Evolutionary conservation across 2,113 vertebrate genomes (phyloP).

Genomic region (Gobius niger): DNA sequence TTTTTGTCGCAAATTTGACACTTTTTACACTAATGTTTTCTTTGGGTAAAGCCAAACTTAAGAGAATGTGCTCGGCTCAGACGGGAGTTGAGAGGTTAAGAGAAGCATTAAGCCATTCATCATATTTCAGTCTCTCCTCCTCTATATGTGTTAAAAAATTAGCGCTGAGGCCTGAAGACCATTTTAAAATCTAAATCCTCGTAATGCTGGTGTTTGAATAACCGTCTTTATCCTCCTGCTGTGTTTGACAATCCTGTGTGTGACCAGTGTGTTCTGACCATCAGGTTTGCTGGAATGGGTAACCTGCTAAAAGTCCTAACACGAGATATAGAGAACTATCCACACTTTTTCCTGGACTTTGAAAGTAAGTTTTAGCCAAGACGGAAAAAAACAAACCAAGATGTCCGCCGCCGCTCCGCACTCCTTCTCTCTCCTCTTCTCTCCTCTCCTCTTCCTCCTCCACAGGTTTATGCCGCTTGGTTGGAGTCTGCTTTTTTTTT

Average conservation of each 20-base stretch:
- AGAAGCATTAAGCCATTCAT: too few species aligned
- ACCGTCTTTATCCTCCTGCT: too few species aligned
- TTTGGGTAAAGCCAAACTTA: too few species aligned
- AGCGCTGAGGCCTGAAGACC: too few species aligned
- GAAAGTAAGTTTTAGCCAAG: slow-evolving; percentile 93
- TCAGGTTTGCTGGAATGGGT: slow-evolving; percentile 99
- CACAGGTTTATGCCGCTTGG: slow-evolving; percentile 36
- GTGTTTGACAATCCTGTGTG: slow-evolving; percentile 6
- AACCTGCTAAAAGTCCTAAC: slow-evolving; percentile 99
- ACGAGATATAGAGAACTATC: slow-evolving; percentile 99
- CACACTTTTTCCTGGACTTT: slow-evolving; percentile 99
- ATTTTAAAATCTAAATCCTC: not conserved
- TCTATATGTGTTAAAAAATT: too few species aligned
- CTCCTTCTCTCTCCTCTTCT: slow-evolving; percentile 58
- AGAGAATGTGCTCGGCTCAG: too few species aligned
- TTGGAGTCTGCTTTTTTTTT: slow-evolving; percentile 2
- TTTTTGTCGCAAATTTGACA: too few species aligned
- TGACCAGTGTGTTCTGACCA: slow-evolving; percentile 70
- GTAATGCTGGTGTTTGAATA: too few species aligned
- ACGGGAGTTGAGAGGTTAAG: too few species aligned
- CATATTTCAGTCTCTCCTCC: too few species aligned
- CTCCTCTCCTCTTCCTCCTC: slow-evolving; percentile 52
- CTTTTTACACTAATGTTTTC: too few species aligned
- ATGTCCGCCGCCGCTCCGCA: slow-evolving; percentile 41
- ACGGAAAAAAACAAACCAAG: slow-evolving; percentile 17